phyloP scores from a whole-genome alignment of 2,888 invertebrate genomes.

The Melinaea marsaeus region DNA sequence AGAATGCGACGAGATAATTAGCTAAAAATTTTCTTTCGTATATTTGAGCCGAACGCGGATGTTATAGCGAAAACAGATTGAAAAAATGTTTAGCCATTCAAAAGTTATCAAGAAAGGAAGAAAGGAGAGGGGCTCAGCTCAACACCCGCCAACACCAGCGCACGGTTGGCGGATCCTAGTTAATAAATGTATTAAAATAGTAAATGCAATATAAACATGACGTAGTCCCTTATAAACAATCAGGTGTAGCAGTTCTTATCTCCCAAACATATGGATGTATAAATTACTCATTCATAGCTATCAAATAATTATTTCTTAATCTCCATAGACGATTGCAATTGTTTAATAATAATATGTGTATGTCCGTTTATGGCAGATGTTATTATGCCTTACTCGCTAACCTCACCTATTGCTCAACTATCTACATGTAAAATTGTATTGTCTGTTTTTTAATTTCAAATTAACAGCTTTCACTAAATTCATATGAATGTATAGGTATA shows the following conservation, averaged over 20 bases:
- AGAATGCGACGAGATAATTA: too few species aligned
- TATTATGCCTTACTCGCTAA: conserved; percentile 46
- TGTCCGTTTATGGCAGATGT: conserved; percentile 49
- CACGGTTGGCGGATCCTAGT: too few species aligned
- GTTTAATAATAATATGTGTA: conserved; percentile 25
- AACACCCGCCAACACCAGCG: too few species aligned
- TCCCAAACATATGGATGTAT: too few species aligned
- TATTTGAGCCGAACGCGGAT: too few species aligned
- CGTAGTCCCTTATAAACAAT: too few species aligned
- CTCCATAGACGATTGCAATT: background rate
- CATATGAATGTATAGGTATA: background rate
- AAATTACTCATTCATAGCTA: background rate
- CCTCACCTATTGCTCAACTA: conserved; percentile 69
- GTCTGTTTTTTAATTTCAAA: background rate
- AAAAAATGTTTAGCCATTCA: too few species aligned
- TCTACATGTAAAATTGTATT: background rate
- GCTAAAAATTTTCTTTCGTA: too few species aligned
- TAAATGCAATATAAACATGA: background rate
- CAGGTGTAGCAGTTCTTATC: too few species aligned
- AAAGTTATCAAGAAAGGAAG: too few species aligned
- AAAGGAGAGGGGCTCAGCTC: too few species aligned
- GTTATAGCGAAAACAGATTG: too few species aligned
- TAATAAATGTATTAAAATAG: background rate
- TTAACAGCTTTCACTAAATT: background rate
- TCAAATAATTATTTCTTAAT: background rate